Base-by-base conservation (phyloP, 2,113 vertebrate species). In the Siniperca knerii region DNA sequence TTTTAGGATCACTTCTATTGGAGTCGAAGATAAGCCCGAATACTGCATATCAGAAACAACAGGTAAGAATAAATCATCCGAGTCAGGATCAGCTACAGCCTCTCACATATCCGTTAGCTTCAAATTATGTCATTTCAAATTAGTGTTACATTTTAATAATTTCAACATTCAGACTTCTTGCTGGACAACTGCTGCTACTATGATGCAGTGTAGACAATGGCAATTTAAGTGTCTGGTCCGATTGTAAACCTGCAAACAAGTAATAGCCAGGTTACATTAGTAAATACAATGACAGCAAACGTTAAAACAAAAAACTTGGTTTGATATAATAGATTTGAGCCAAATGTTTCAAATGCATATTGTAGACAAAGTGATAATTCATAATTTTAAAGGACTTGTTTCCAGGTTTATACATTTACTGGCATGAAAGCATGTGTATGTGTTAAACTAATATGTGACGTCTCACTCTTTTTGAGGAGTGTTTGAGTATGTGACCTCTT, bases 1-100 rank as follows among this genome's bases (percentile, higher is more conserved):
- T 93, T 96, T 82, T 90, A 99, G 98, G 98, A 88, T 99, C 98
- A 3, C 94, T 99, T 33, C 92, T 99, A 52, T 96, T 99, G 95
- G 98, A 99, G 95, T 99, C 98, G 76, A 99, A 99, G 96, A 99
- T 99, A 95, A 99, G 98, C 92, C 97, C 98, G 64, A 99, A 98
- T 90, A 99, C 98, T 77, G 98, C 98, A 76, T 99, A 99, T 97
- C 98, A 99, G 92, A 99, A 99, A 95, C 98, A 99, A 93, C 98
- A 99, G 96, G 98, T 97, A 97, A 97, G 96, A 76, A 3, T 20
- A 40, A 4, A 16, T 54, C 0, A 3, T 2, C 20, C 8, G 3
- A 62, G 3, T 46, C 58, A 62, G 44, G 13, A 29, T 52, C 20
- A n/a, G 37, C 8, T 11, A 57, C n/a, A n/a, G 29, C 8, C 4